Conservation (phyloP, 2,888 invertebrate species). For the Scrobipalpa costella region DNA sequence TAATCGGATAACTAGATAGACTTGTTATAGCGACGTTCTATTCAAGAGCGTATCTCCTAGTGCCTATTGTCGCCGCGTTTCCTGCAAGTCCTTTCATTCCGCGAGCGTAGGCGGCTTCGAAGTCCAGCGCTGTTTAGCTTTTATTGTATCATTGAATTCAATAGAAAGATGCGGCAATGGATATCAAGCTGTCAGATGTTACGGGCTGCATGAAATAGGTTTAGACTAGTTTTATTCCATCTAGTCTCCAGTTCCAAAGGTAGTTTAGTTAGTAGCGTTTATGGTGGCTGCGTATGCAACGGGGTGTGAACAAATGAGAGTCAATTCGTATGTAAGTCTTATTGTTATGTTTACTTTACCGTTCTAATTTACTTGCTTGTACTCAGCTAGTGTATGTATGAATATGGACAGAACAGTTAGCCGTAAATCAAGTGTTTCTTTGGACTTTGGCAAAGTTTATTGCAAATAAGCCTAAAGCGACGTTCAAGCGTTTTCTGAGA, state of each 20-base stretch:
- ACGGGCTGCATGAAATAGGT: background rate
- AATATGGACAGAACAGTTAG: background rate
- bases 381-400: constrained; percentile 1
- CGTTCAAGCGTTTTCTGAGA: background rate
- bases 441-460: background rate
- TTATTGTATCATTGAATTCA: constrained; percentile 10
- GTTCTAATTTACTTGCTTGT: constrained; percentile 2
- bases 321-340: constrained; percentile 18
- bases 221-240: constrained; percentile 25
- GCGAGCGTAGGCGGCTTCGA: constrained; percentile 6
- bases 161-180: constrained; percentile 13
- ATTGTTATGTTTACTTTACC: background rate
- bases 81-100: constrained; percentile 4
- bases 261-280: constrained; percentile 24
- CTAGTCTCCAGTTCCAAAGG: constrained; percentile 31
- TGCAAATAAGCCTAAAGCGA: background rate
- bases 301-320: constrained; percentile 24
- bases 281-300: constrained; percentile 17
- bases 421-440: constrained; percentile 4
- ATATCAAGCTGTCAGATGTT: constrained; percentile 12
- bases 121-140: constrained; percentile 9
- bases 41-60: constrained; percentile 7
- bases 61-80: constrained; percentile 8
- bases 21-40: constrained; percentile 1
- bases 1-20: constrained; percentile 15